A percentile compares a stretch with the other conserved stretches of the same genome.
These are phyloP conservation scores for Sthenelais limicola DNA, from an alignment of 2,888 invertebrate species.

Conservation along the genomic window DNA sequence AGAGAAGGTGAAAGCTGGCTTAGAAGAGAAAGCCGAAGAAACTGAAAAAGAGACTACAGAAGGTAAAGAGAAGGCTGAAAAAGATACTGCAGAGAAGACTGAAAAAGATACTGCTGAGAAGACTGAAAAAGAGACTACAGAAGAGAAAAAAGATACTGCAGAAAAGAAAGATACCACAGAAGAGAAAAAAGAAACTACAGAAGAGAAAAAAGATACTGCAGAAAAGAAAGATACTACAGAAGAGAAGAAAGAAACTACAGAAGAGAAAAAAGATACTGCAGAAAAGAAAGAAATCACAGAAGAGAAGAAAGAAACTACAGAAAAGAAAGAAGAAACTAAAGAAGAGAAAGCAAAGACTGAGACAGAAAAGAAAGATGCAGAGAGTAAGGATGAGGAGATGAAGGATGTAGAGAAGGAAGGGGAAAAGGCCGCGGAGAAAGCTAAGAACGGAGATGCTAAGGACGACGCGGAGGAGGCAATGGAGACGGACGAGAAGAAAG, in stretches of 20 bases:
- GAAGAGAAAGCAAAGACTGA: background rate
- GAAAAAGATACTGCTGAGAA: background rate
- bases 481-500: slow-evolving; percentile 42
- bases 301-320: background rate
- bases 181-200: background rate
- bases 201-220: background rate
- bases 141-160: background rate
- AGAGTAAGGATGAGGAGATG: background rate
- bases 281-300: slow-evolving; percentile 5
- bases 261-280: background rate
- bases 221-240: background rate
- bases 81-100: background rate
- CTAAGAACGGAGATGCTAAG: slow-evolving; percentile 24
- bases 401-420: background rate
- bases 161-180: slow-evolving; percentile 1
- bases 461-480: slow-evolving; percentile 46
- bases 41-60: slow-evolving; percentile 2
- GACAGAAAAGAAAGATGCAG: background rate
- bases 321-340: background rate
- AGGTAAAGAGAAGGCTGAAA: background rate
- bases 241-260: background rate
- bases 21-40: slow-evolving; percentile 27
- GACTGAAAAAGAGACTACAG: background rate
- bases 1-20: background rate
- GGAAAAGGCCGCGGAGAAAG: background rate